Evolutionary conservation across 2,888 invertebrate genomes (phyloP).

Genomic region (Caenorhabditis macrosperma): DNA sequence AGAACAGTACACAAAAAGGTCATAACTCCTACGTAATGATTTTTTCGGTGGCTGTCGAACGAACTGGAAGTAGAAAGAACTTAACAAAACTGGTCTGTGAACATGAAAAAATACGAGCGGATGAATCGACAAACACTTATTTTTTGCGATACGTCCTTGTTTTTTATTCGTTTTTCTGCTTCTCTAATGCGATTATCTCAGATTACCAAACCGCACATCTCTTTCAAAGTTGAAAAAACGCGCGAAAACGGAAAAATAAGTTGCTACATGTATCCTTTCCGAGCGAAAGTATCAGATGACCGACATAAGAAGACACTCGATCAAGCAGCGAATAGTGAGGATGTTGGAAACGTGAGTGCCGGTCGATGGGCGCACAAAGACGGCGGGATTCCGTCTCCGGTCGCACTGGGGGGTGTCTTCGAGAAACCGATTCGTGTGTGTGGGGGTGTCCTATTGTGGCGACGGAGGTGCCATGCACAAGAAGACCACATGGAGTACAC

Average conservation of each 20-base stretch:
- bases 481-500: slow-evolving; percentile 22
- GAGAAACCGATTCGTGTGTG: slow-evolving; percentile 34
- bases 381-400: slow-evolving; percentile 19
- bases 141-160: background rate
- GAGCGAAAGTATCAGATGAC: slow-evolving; percentile 46
- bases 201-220: slow-evolving; percentile 27
- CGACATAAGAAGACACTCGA: slow-evolving; percentile 30
- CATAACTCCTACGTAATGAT: slow-evolving; percentile 24
- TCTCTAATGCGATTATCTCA: slow-evolving; percentile 30
- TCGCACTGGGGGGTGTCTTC: background rate
- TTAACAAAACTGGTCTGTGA: slow-evolving; percentile 10
- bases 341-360: slow-evolving; percentile 21
- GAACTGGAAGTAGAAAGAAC: slow-evolving; percentile 12
- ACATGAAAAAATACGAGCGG: background rate
- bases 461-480: slow-evolving; percentile 20
- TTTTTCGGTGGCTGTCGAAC: slow-evolving; percentile 20
- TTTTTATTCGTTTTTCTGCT: background rate
- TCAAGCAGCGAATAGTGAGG: slow-evolving; percentile 7
- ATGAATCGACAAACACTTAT: background rate
- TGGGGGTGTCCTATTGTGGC: slow-evolving; percentile 39
- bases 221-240: background rate
- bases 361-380: slow-evolving; percentile 10
- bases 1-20: slow-evolving; percentile 37
- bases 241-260: slow-evolving; percentile 8
- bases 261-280: slow-evolving; percentile 27